These are phyloP conservation scores for Oceanodroma leucorhoa DNA, from an alignment of 2,797 vertebrate genomes.

Conservation along the genomic window DNA sequence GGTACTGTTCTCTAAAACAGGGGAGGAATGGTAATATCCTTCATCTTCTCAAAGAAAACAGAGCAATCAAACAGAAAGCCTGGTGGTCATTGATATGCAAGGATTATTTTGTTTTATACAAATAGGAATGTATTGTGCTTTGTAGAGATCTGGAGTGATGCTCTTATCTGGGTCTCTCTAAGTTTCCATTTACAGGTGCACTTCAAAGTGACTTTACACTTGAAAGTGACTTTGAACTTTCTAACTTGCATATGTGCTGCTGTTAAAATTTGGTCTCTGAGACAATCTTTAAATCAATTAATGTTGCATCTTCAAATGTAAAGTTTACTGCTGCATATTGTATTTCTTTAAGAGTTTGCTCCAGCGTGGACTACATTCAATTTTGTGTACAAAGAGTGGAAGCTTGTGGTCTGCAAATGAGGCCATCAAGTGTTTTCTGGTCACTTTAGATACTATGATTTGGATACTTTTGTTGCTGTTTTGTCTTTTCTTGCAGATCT, in stretches of 20 bases:
- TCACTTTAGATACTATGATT: background rate
- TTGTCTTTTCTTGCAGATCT: background rate
- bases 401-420: background rate
- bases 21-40: background rate
- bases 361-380: fast-evolving
- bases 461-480: fast-evolving
- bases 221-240: background rate
- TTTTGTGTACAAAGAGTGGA: background rate
- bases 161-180: background rate
- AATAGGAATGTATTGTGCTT: background rate
- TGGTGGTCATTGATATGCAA: background rate
- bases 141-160: background rate
- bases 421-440: background rate
- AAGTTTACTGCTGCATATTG: background rate
- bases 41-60: background rate
- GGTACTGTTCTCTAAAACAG: background rate
- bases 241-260: background rate
- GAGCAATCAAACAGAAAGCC: background rate
- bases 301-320: background rate
- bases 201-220: background rate
- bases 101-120: background rate
- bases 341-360: background rate
- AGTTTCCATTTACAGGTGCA: background rate
- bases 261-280: background rate
- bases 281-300: background rate